These are phyloP conservation scores for pig (Sus scrofa) DNA, from an alignment of 2,113 vertebrate genomes.

Conservation along the genomic window DNA sequence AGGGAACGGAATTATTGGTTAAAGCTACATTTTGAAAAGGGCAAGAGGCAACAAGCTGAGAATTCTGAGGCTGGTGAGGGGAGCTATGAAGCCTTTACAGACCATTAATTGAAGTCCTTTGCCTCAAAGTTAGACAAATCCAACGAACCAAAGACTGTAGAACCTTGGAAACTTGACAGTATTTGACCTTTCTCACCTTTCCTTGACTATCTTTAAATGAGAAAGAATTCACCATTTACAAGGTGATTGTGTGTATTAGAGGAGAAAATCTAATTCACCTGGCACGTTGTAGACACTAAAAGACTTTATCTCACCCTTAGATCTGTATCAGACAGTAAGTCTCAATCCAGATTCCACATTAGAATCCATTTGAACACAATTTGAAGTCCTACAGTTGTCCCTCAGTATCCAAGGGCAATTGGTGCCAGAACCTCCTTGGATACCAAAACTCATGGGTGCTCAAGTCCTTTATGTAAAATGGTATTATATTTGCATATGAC, in stretches of 20 bases:
- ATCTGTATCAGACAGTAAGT: not conserved
- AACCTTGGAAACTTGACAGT: not conserved
- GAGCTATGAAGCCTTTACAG: not conserved
- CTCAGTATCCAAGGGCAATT: not conserved
- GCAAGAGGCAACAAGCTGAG: not conserved
- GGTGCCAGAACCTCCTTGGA: not conserved
- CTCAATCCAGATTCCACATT: too few relatives aligned
- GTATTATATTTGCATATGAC: not conserved
- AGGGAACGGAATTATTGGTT: not conserved
- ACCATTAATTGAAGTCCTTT: not conserved
- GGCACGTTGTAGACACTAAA: not conserved
- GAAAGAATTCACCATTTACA: slow-evolving; percentile 26
- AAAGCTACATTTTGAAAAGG: not conserved
- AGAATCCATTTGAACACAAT: not conserved
- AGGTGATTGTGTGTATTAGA: not conserved
- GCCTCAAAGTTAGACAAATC: not conserved
- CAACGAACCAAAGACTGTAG: not conserved
- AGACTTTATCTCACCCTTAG: not conserved
- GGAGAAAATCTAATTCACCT: not conserved
- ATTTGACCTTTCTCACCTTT: not conserved
- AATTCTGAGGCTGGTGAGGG: too few relatives aligned
- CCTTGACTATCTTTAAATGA: not conserved
- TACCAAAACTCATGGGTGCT: not conserved
- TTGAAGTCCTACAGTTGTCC: not conserved
- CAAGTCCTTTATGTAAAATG: not conserved